Base-by-base conservation (phyloP, 2,888 invertebrate species). In the Xestia c-nigrum region DNA sequence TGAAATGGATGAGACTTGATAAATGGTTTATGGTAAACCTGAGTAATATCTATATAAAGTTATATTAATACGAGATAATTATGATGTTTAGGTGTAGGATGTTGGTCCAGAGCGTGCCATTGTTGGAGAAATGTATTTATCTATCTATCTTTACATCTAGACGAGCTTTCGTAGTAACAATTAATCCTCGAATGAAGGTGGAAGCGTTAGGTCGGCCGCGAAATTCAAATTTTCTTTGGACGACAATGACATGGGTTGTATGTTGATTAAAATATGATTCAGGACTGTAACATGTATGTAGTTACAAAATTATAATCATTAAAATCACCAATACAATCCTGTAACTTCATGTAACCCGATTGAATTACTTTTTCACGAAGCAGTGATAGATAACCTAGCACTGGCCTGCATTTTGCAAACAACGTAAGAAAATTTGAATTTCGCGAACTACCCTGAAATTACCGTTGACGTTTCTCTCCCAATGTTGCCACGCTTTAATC, bases 1-100 rank as follows among this genome's bases (percentile, higher is more conserved):
- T 84, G 82, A 89, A 91, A 90, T 87, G 87, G 71, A 90, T 86
- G 88, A 91, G 91, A 92, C 91, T 92, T 91, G 88, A 90, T 88
- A 88, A 84, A 86, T 85, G 85, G 83, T 88, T 87, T 69, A 85
- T 79, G 21, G 59, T 74, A 81, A 82, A 86, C 83, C 84, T 81
- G 81, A 80, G 76, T 88, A 84, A 83, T 87, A 73, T 87, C 82
- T 86, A 85, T 85, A 73, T 82, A 86, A 75, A 78, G 80, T 87
- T 86, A 78, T 79, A 81, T 76, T 82, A 74, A 76, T 86, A 83
- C 82, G 75, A 87, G 80, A 86, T 86, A 78, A 85, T 84, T 87
- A 88, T 76, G 73, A 83, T 84, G 73, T 85, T 84, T 81, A 74
- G 67, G 76, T 63, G 64, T 77, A 74, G 72, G 59, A 50, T 85